Conservation (phyloP, 1,140 invertebrate genomes). For the Chelonus insularis region DNA sequence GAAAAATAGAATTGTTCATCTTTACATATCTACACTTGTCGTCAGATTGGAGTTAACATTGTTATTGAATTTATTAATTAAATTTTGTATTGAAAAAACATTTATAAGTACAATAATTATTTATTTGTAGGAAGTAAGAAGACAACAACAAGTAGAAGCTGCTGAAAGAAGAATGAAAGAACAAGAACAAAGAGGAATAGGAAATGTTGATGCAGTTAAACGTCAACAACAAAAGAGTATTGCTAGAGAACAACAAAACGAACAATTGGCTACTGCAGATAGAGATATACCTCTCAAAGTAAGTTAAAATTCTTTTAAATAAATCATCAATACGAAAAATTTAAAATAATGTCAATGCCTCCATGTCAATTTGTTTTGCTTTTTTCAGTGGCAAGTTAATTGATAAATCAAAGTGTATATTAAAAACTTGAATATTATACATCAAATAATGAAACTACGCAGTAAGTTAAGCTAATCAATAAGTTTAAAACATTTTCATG, state of each 20-base stretch:
- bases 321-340: not conserved
- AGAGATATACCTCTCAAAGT: slow-evolving; percentile 38
- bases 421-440: too few species aligned
- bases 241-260: slow-evolving; percentile 45
- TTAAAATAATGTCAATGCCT: not conserved
- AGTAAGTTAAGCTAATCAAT: too few species aligned
- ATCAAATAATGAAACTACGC: too few species aligned
- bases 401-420: slow-evolving; percentile 20
- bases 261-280: slow-evolving; percentile 39
- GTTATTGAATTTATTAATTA: too few species aligned
- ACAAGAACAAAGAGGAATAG: slow-evolving; percentile 60
- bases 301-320: slow-evolving; percentile 8
- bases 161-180: slow-evolving; percentile 59
- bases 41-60: too few species aligned
- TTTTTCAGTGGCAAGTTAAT: slow-evolving; percentile 27
- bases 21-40: too few species aligned
- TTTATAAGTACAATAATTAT: too few species aligned
- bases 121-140: slow-evolving; percentile 52
- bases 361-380: too few species aligned
- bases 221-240: slow-evolving; percentile 55
- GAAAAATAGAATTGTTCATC: not conserved
- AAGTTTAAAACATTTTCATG: too few species aligned
- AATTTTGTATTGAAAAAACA: too few species aligned
- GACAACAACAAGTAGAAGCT: slow-evolving; percentile 60
- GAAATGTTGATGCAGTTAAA: slow-evolving; percentile 60